Evolutionary conservation across 2,888 invertebrate species (phyloP), one percentile per base, ranked within the genome.

Genomic region (Pristionchus fissidentatus): DNA sequence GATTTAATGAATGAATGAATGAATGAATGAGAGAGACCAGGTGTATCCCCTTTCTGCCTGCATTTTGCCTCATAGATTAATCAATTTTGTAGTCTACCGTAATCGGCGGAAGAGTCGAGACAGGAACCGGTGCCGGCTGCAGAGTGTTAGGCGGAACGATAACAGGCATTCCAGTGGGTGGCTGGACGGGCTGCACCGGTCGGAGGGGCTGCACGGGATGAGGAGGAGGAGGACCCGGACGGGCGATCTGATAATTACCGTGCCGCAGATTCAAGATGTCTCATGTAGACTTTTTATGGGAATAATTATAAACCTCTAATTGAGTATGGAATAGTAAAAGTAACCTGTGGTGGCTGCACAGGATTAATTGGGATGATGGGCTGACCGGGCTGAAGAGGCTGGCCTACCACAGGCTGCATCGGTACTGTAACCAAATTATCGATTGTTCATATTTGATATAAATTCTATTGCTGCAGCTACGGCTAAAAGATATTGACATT

Each of bases 201-300:
- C n/a, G 52, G 29, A 79, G 22, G 10, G 79, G 79, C 79, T 79
- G 79, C 79, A 57, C 57, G 29, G 77, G 77, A 41, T 49, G 77
- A 7, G 49, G 29, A 29, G 60, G 60, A 29, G 26, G 57, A 26
- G 57, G 70, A 1, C n/a, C 43, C n/a, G 70, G 70, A 15, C 66
- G 38, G 35, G 15, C 8, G 60, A 66, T 66, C 35, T 66, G 57
- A 26, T 29, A 55, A 55, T 55, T 7, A 55, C 55, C 13, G 7
- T 46, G 46, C 8, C 8, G 15, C 8, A 46, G 7, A 10, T 46
- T 46, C 7, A 46, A 46, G 46, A 46, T 15, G 46, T 10, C 8
- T 46, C 46, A 46, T 46, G 46, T 10, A n/a, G n/a, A n/a, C n/a
- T n/a, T n/a, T n/a, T n/a, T n/a, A n/a, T n/a, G n/a, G n/a, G n/a